Conservation (phyloP, 2,888 invertebrate species). For the Coleophora deauratella region DNA sequence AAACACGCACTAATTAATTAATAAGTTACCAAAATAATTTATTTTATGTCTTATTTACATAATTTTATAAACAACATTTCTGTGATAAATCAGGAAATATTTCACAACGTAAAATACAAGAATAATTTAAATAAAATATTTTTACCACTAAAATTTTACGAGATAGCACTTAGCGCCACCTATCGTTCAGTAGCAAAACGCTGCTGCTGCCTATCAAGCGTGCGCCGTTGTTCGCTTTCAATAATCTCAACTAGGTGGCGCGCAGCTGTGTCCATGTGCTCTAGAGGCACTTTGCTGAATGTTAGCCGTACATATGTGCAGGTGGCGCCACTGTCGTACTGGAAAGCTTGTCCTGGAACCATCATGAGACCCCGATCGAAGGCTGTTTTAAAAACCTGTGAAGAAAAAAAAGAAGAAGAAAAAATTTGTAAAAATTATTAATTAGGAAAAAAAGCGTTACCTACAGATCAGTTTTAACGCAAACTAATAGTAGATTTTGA, state of each 20-base stretch:
- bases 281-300: constrained; percentile 78
- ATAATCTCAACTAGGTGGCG: constrained; percentile 75
- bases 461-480: no score
- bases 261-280: constrained; percentile 78
- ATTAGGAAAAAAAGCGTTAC: no score
- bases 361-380: constrained; percentile 79
- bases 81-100: no score
- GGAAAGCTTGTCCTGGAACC: constrained; percentile 84
- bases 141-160: no score
- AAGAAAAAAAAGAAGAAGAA: neutral
- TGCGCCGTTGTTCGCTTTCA: constrained; percentile 65
- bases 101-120: neutral
- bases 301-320: constrained; percentile 81
- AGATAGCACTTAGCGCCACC: no score
- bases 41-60: no score
- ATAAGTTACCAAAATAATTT: no score
- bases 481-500: no score
- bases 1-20: no score
- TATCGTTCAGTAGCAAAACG: constrained; percentile 32
- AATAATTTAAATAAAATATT: no score
- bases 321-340: constrained; percentile 74
- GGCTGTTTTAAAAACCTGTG: constrained; percentile 71
- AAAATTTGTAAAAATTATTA: no score
- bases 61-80: no score
- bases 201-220: constrained; percentile 24